These are phyloP conservation scores for Andrena camellia DNA, from an alignment of 2,888 invertebrate species.

Conservation along the genomic window DNA sequence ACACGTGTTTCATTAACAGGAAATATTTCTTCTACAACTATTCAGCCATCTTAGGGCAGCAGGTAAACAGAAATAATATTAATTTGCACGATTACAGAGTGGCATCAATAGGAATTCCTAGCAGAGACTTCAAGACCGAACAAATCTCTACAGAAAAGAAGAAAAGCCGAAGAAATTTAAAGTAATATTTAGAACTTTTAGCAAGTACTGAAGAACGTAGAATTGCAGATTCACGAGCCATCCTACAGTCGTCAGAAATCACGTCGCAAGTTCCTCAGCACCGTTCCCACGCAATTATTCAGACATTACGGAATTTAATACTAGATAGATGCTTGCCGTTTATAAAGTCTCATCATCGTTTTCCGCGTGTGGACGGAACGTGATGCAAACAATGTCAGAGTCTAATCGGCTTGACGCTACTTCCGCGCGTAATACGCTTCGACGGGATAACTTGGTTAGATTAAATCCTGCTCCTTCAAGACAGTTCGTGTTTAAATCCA, in stretches of 20 bases:
- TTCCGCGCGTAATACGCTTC: conserved; percentile 54
- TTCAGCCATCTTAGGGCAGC: too few relatives aligned
- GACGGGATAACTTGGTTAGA: conserved; percentile 33
- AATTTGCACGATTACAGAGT: too few relatives aligned
- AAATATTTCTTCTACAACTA: too few relatives aligned
- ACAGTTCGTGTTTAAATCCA: conserved; percentile 45
- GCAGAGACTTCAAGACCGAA: too few relatives aligned
- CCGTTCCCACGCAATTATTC: conserved; percentile 28
- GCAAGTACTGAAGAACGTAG: too few relatives aligned
- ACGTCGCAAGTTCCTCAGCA: not conserved
- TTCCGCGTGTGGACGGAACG: conserved; percentile 68
- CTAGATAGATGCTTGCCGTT: conserved; percentile 63
- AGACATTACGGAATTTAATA: conserved; percentile 56
- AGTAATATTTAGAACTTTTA: too few relatives aligned
- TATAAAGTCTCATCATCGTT: conserved; percentile 53
- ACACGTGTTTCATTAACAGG: too few relatives aligned
- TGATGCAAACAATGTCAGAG: conserved; percentile 71
- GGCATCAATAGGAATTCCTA: too few relatives aligned
- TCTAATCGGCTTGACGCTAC: conserved; percentile 63
- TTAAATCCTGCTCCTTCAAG: conserved; percentile 50
- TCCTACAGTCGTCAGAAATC: not conserved
- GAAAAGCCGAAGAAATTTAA: too few relatives aligned
- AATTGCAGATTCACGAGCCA: too few relatives aligned
- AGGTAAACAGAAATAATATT: too few relatives aligned
- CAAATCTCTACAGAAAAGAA: too few relatives aligned